Base-by-base conservation (phyloP, 2,797 vertebrate genomes). In the Xenops minutus region DNA sequence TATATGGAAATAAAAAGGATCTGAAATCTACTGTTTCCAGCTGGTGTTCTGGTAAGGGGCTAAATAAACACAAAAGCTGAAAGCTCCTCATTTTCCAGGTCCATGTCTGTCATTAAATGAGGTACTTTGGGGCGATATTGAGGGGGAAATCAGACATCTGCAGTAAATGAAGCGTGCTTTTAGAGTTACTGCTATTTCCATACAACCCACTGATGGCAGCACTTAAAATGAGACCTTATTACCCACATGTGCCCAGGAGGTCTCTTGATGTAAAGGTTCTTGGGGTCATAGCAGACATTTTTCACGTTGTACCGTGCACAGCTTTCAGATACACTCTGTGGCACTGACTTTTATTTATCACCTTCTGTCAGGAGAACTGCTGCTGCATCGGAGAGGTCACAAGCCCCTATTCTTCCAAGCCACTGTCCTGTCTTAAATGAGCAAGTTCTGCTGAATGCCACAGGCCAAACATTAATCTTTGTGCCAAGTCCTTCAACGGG, bases 341-440 rank as follows among this genome's bases (percentile, higher is more conserved):
- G 86, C 95, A 92, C 34, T 30, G 82, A 94, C 58, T 95, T 97
- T 98, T 98, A 98, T 98, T 98, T 98, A 98, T 98, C 98, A 97
- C 94, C 94, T 93, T 95, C 97, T 98, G 97, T 98, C 98, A 98
- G 90, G 94, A 94, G 95, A 97, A 89, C 97, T 95, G 94, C 91
- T 96, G 97, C 95, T 97, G 97, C 96, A 97, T 97, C 97, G 62
- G 58, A 97, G 92, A 97, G 97, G 97, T 94, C 92, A 85, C 97
- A 97, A 97, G 97, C 98, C 98, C 97, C 97, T 97, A 93, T 97
- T 98, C 97, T 97, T 97, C 96, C 93, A 85, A 95, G 96, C 95
- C 97, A 95, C 95, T 94, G 92, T 97, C 96, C 96, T 96, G 95
- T 97, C 96, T 97, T 97, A 97, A 98, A 98, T 95, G 97, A 98